These are phyloP conservation scores for Pectinophora gossypiella DNA, from an alignment of 1,140 invertebrate species.

Conservation along the genomic window DNA sequence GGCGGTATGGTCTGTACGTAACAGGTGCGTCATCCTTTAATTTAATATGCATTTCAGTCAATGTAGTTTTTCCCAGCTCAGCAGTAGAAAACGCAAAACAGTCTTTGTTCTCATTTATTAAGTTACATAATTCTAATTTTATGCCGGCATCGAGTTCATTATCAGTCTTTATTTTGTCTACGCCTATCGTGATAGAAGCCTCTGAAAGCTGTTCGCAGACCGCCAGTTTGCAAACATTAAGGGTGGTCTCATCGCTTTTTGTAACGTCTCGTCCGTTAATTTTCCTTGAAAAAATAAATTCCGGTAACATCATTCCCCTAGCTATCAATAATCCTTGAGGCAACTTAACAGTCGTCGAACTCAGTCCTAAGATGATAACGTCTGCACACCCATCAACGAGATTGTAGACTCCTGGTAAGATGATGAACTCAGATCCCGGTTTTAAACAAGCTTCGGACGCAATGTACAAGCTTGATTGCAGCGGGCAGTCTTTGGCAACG, in stretches of 20 bases:
- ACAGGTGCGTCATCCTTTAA: slow-evolving; percentile 10
- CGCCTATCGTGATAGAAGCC: too few species aligned
- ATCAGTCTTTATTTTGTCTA: too few species aligned
- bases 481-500: neutral
- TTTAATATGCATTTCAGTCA: neutral
- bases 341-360: neutral
- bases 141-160: neutral
- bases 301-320: neutral
- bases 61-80: neutral
- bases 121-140: neutral
- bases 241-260: too few species aligned
- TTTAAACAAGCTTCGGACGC: neutral
- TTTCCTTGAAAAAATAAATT: too few species aligned
- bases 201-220: too few species aligned
- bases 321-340: neutral
- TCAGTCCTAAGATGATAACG: neutral
- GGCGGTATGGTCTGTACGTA: neutral
- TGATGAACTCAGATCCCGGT: neutral
- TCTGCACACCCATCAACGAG: neutral
- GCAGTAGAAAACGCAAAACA: neutral
- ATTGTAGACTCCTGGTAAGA: neutral
- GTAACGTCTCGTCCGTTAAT: too few species aligned
- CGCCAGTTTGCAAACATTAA: too few species aligned
- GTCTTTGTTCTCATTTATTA: neutral
- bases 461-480: neutral